A percentile compares a stretch with the other conserved stretches of the same genome.
phyloP scores from a whole-genome alignment of 2,888 invertebrate species.

The Amaurobius ferox region DNA sequence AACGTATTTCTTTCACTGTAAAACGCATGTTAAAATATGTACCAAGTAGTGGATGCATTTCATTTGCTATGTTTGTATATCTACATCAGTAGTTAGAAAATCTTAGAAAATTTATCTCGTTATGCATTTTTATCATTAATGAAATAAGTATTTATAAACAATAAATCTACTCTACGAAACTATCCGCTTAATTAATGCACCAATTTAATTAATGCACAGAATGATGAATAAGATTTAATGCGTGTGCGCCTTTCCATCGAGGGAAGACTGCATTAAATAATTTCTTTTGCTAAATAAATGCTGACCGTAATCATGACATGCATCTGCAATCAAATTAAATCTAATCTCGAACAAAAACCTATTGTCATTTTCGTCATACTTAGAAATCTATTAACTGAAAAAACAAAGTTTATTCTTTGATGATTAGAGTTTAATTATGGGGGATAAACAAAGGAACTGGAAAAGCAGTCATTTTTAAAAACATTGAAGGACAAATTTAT shows the following conservation, averaged over 20 bases:
- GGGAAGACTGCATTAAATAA: neutral
- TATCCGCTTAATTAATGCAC: conserved; percentile 8
- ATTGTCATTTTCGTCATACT: neutral
- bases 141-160: neutral
- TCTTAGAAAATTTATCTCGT: too few species aligned
- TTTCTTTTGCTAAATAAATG: neutral
- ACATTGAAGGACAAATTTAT: too few species aligned
- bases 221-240: neutral
- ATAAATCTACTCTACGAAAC: neutral
- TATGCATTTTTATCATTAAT: too few species aligned
- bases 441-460: neutral
- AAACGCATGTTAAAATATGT: too few species aligned
- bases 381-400: neutral
- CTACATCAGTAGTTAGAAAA: too few species aligned
- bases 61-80: too few species aligned
- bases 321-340: conserved; percentile 16
- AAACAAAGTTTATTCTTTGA: neutral
- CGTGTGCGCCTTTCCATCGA: neutral
- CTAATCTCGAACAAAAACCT: neutral
- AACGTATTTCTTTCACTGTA: too few species aligned
- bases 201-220: too few species aligned
- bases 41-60: too few species aligned
- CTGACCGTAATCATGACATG: neutral
- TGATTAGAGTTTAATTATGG: neutral
- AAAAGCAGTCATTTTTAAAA: too few species aligned